These are phyloP conservation scores for Mandrillus leucophaeus DNA, from an alignment of 2,113 vertebrate species.

Conservation along the genomic window DNA sequence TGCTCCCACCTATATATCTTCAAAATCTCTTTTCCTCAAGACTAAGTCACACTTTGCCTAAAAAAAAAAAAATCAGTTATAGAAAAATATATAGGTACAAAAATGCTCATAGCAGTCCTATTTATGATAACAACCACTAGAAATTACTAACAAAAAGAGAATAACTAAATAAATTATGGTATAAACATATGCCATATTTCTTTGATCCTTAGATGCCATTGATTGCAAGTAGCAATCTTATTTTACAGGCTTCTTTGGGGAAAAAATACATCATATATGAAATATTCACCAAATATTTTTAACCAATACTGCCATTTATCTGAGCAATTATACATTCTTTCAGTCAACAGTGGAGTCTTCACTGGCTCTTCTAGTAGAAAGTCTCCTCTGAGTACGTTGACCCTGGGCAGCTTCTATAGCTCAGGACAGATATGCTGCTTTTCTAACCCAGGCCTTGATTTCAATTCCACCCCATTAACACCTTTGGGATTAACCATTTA, in stretches of 20 bases:
- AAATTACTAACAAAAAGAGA: not conserved
- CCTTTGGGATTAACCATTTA: not conserved
- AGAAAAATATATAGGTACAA: not conserved
- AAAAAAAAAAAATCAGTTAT: not conserved
- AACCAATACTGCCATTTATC: not conserved
- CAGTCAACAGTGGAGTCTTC: not conserved
- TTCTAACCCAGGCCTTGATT: not conserved
- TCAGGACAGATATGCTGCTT: not conserved
- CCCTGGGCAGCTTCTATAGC: not conserved
- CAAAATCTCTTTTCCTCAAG: constrained; percentile 1
- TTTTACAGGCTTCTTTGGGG: not conserved
- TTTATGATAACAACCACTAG: not conserved
- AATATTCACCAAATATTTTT: not conserved
- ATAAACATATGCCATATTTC: not conserved
- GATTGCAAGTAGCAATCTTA: not conserved
- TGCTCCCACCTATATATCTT: not conserved
- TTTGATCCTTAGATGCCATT: not conserved
- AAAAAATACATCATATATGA: not conserved
- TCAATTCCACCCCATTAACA: not conserved
- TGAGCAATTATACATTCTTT: not conserved
- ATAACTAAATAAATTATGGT: not conserved
- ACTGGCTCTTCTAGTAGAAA: not conserved
- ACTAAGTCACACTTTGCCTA: not conserved
- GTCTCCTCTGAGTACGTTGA: not conserved
- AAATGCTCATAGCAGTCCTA: not conserved